Evolutionary conservation across 2,888 invertebrate genomes (phyloP).

Genomic region (Dasysyrphus tricinctus): DNA sequence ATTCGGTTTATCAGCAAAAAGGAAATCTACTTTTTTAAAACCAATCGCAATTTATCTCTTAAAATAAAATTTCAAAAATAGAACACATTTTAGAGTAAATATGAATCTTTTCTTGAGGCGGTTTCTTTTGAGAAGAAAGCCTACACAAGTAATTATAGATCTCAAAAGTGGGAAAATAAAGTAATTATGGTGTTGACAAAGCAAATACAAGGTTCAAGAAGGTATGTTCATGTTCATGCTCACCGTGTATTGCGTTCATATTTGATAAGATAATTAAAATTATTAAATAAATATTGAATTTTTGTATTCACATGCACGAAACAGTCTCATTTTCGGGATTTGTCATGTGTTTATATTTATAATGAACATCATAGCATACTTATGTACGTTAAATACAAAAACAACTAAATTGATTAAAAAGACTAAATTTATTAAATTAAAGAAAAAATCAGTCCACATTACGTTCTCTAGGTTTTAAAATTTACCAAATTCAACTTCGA

Average conservation of each 20-base stretch:
- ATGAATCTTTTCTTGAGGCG: neutral
- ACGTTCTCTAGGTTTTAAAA: too few relatives aligned
- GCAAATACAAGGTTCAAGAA: neutral
- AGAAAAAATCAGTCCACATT: too few relatives aligned
- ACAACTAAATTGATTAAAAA: too few relatives aligned
- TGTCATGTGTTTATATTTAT: neutral
- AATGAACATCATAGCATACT: too few relatives aligned
- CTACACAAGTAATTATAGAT: neutral
- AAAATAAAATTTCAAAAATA: neutral
- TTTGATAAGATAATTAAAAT: conserved; percentile 1
- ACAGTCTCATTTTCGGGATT: neutral
- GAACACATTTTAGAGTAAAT: neutral
- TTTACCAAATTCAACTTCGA: too few relatives aligned
- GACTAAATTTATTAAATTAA: too few relatives aligned
- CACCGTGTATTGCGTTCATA: neutral
- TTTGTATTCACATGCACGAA: neutral
- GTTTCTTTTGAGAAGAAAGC: neutral
- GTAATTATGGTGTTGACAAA: conserved; percentile 1
- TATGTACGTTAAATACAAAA: too few relatives aligned
- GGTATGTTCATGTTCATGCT: neutral
- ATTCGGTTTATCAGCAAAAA: too few relatives aligned
- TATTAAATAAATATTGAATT: neutral
- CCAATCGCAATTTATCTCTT: neutral
- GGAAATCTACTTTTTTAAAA: too few relatives aligned
- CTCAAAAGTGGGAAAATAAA: neutral